phyloP scores from a whole-genome alignment of 2,888 invertebrate species.

The Epiblema foenella region DNA sequence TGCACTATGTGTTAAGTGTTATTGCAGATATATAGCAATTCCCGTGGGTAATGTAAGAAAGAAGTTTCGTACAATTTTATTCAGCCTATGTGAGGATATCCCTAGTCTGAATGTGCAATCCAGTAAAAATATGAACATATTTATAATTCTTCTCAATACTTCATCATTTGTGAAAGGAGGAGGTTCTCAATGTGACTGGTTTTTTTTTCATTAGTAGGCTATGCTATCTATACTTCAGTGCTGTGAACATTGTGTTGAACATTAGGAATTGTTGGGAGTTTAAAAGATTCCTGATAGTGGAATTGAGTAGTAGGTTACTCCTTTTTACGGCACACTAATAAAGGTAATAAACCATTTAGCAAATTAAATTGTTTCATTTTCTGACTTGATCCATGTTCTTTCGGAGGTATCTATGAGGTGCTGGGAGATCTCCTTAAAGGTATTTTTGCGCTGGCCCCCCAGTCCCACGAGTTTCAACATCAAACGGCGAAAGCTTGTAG shows the following conservation, averaged over 20 bases:
- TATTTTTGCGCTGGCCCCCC: too few species aligned
- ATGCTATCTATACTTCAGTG: constrained; percentile 33
- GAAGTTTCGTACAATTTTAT: background rate
- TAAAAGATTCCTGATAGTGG: constrained; percentile 57
- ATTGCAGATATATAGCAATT: too few species aligned
- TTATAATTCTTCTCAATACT: background rate
- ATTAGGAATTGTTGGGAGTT: constrained; percentile 45
- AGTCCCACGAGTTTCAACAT: too few species aligned
- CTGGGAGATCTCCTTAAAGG: too few species aligned
- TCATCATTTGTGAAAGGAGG: background rate
- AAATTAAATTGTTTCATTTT: constrained; percentile 51
- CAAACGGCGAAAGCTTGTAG: too few species aligned
- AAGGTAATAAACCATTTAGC: constrained; percentile 59
- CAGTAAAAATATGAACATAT: background rate
- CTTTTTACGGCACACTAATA: constrained; percentile 65
- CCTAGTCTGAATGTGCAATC: background rate
- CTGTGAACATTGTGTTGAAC: constrained; percentile 27
- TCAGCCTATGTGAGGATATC: background rate
- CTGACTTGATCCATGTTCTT: background rate
- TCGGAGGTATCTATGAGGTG: background rate
- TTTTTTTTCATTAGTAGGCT: constrained; percentile 15
- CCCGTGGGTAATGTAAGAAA: background rate
- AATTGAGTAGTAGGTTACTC: constrained; percentile 62
- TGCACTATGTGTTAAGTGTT: too few species aligned
- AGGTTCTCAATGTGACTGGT: constrained; percentile 1